Evolutionary conservation across 2,888 invertebrate species (phyloP), one percentile per base, ranked within the genome.

Genomic region (Acanthococcus lagerstroemiae): DNA sequence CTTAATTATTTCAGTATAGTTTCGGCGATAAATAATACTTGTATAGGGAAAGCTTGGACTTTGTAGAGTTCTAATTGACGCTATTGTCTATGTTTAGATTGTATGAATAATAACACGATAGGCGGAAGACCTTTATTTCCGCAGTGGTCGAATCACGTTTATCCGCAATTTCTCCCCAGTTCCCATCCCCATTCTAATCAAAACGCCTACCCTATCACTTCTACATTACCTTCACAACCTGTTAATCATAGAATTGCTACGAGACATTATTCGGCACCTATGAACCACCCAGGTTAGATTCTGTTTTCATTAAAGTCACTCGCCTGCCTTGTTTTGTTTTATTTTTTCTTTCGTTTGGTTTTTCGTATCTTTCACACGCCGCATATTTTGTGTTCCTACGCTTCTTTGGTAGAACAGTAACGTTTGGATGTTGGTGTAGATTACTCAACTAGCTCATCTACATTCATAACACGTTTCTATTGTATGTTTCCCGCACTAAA

Each of bases 71-170:
- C 37, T 37, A 37, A 37, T 37, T n/a, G 37, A 15, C 21, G 48
- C 19, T n/a, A 19, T 48, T n/a, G 26, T 60, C 21, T 61, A 27
- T 60, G 30, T 61, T 61, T 61, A 61, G 61, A 61, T 61, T 61
- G 61, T 61, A 61, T 61, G 61, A 61, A 61, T 61, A 61, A 52
- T 61, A 61, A 61, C 52, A 30, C 61, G 21, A 61, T 61, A 46
- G 72, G 86, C 77, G 83, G 86, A 75, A 84, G 90, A 76, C 91
- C 91, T 74, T 83, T 91, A 77, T 92, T 92, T 80, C 91, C 91
- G 73, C 91, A 92, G 82, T 92, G 92, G 91, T 91, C 91, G 74
- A 91, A 91, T 81, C 91, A 91, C 81, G 90, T 92, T 76, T 90
- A 91, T 80, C 91, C 92, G 74, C 91, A 92, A 83, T 92, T 91